A percentile compares a stretch with the other conserved stretches of the same genome.
Evolutionary conservation across 1,140 invertebrate species (phyloP).

Genomic region (Lordiphosa stackelbergi): DNA sequence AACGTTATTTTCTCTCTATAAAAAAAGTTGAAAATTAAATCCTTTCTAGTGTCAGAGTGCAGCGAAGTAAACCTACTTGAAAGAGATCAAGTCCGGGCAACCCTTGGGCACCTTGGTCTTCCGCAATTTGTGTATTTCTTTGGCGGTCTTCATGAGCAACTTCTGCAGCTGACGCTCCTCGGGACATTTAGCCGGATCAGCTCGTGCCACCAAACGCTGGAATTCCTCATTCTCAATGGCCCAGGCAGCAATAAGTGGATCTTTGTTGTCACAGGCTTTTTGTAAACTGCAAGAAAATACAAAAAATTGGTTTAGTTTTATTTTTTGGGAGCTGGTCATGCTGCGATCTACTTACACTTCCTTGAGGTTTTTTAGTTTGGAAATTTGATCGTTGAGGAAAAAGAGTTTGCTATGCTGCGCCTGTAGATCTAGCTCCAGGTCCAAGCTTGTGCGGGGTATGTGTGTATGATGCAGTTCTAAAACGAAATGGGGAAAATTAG

Average conservation of each 20-base stretch:
- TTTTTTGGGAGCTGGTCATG: too few species aligned
- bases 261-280: slow-evolving; percentile 86
- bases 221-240: slow-evolving; percentile 91
- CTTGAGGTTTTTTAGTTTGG: slow-evolving; percentile 88
- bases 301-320: background rate
- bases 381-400: slow-evolving; percentile 90
- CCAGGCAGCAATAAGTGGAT: slow-evolving; percentile 88
- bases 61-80: slow-evolving; percentile 85
- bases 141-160: slow-evolving; percentile 89
- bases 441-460: slow-evolving; percentile 89
- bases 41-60: slow-evolving; percentile 2
- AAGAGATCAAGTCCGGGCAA: slow-evolving; percentile 93
- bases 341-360: slow-evolving; percentile 78
- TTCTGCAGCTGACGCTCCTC: slow-evolving; percentile 89
- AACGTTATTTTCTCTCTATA: slow-evolving; percentile 96
- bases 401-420: slow-evolving; percentile 90
- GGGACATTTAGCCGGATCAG: slow-evolving; percentile 81
- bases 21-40: slow-evolving; percentile 1
- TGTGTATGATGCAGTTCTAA: slow-evolving; percentile 79
- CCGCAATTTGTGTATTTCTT: slow-evolving; percentile 92
- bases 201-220: slow-evolving; percentile 84
- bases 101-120: slow-evolving; percentile 92
- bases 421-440: slow-evolving; percentile 93
- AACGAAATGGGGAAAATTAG: slow-evolving; percentile 4
- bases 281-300: slow-evolving; percentile 78